Evolutionary conservation across 2,888 invertebrate genomes (phyloP).

Genomic region (Strigamia crassipes): DNA sequence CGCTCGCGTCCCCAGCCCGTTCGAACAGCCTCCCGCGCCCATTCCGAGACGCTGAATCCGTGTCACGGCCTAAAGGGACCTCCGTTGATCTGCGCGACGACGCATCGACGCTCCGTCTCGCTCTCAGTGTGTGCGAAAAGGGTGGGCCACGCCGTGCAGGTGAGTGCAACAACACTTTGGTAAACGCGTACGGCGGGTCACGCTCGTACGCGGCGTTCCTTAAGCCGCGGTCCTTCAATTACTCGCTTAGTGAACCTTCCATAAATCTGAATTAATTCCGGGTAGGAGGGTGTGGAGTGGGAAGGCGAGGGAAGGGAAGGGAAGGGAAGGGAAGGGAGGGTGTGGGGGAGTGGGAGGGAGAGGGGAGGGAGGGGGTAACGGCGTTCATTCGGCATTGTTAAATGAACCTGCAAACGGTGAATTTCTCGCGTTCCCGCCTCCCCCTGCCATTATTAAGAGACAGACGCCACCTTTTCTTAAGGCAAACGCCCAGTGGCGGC

Average conservation of each 20-base stretch:
- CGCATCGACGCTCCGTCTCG: neutral
- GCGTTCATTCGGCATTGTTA: slow-evolving; percentile 42
- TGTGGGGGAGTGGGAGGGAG: neutral
- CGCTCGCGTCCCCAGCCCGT: slow-evolving; percentile 28
- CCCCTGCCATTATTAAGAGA: slow-evolving; percentile 42
- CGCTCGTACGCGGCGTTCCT: slow-evolving; percentile 17
- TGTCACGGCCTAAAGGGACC: slow-evolving; percentile 36
- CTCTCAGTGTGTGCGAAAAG: neutral
- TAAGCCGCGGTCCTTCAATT: slow-evolving; percentile 28
- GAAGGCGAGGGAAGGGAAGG: neutral
- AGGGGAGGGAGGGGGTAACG: slow-evolving; percentile 28
- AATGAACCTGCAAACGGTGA: slow-evolving; percentile 42
- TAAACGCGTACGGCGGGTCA: neutral
- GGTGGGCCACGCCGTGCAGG: slow-evolving; percentile 2
- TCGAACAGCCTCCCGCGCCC: neutral
- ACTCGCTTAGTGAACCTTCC: slow-evolving; percentile 42
- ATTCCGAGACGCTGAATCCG: slow-evolving; percentile 40
- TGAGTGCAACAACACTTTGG: neutral
- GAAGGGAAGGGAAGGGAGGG: neutral
- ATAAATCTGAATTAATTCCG: slow-evolving; percentile 42
- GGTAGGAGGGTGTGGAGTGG: slow-evolving; percentile 42
- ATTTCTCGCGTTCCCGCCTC: slow-evolving; percentile 42
- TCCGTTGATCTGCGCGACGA: slow-evolving; percentile 2
- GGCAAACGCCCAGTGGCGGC: slow-evolving; percentile 41
- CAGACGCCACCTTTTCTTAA: slow-evolving; percentile 42